phyloP scores from a whole-genome alignment of 1,140 invertebrate species.

The Vanessa tameamea region DNA sequence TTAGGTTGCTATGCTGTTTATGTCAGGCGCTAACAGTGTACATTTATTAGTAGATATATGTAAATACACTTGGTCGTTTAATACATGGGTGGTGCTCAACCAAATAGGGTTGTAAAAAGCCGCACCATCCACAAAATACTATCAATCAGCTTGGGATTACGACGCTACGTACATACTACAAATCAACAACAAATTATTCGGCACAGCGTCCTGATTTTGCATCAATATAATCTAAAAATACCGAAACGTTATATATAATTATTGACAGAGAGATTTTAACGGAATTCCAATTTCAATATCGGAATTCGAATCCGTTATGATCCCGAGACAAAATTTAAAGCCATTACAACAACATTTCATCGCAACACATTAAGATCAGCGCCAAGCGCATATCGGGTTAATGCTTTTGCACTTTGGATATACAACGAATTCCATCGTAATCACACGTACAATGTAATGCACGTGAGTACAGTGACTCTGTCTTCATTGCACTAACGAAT shows the following conservation, averaged over 20 bases:
- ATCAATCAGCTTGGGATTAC: too few species aligned
- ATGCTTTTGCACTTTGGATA: conserved; percentile 5
- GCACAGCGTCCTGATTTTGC: too few species aligned
- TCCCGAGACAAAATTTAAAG: conserved; percentile 11
- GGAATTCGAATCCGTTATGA: conserved; percentile 1
- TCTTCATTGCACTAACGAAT: background rate
- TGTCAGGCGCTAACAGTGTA: too few species aligned
- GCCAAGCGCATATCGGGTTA: conserved; percentile 3
- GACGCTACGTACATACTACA: too few species aligned
- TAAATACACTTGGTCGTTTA: too few species aligned
- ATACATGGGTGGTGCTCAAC: too few species aligned
- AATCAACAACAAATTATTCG: too few species aligned
- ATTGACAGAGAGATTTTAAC: too few species aligned
- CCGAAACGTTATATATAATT: background rate
- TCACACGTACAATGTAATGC: conserved; percentile 3
- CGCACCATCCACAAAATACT: too few species aligned
- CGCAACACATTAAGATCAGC: background rate
- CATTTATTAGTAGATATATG: too few species aligned
- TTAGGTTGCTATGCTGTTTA: too few species aligned
- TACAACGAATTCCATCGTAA: conserved; percentile 4
- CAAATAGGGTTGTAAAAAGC: too few species aligned
- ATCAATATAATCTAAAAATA: background rate
- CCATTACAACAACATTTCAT: conserved; percentile 10
- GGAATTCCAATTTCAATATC: background rate
- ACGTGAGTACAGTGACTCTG: background rate